Base-by-base conservation (phyloP, 2,888 invertebrate genomes). In the Caenorhabditis zanzibari region DNA sequence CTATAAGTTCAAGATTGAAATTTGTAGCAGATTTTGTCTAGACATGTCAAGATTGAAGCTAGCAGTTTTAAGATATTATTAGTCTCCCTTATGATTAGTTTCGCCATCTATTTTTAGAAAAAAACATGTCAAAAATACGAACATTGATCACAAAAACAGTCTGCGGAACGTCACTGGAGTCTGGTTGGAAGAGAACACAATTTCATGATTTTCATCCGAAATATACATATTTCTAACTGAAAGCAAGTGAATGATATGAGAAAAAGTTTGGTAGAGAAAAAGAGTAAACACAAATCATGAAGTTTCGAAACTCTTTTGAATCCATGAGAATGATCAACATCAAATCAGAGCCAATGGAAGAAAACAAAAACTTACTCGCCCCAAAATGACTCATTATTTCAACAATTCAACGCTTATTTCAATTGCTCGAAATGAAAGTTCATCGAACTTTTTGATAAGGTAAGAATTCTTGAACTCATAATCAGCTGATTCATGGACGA, bases 401-500 rank as follows among this genome's bases (percentile, higher is more conserved):
- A 54, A 56, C 38, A 69, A 56, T 56, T 47, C 69, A 22, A 38
- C 49, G 16, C 22, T 64, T 64, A 32, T 19, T 10, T 10, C 2
- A n/a, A 44, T 10, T 0, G 32, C 44, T 64, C 44, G 19, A 49
- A 52, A 66, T 66, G 12, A 19, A 52, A 66, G 66, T 66, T 63
- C 63, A 63, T 26, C 24, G 14, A 41, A 41, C 19, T 41, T 24
- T n/a, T 44, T 19, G 16, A 16, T 28, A 56, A 56, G 54, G 38
- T 41, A 19, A 28, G n/a, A 16, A n/a, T 7, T 41, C n/a, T 66
- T 66, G 28, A 19, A 28, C 26, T 38, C 19, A n/a, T 9, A 24
- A 59, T 22, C 74, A 74, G 64, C 74, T 74, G 73, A 73, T 52
- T 63, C 52, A 73, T 2, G 7, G 19, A 44, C 47, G 47, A 19